Base-by-base conservation (phyloP, 2,113 vertebrate species). In the Elephas maximus region DNA sequence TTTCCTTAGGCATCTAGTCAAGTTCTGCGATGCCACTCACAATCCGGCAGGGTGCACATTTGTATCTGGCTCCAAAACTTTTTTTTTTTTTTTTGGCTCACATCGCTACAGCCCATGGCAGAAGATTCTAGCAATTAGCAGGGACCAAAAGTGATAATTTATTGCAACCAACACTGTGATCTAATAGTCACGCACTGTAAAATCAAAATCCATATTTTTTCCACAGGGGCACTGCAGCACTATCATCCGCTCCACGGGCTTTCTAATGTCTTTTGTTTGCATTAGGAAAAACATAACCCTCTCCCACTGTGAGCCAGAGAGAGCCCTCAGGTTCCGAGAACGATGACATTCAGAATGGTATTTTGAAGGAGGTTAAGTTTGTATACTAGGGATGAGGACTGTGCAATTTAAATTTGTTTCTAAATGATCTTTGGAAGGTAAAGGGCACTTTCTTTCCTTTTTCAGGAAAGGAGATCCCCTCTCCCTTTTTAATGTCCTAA, bases 111-210 rank as follows among this genome's bases (percentile, higher is more conserved):
- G 28, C 79, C 2, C 7, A 91, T 96, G 88, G 95, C 94, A 97
- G 97, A 97, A 97, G 90, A 94, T 76, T 89, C 82, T 93, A 97
- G 96, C 97, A 98, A 98, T 98, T 98, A 98, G 92, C 95, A 85
- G 30, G 12, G 95, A 95, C 96, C 10, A 8, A 28, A 97, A 96
- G 97, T 96, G 97, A 98, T 98, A 97, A 96, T 98, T 97, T 92
- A 97, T 79, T 98, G 98, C 79, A 90, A 88, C 89, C 94, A 91
- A 93, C 95, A 95, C 96, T 97, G 60, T 0, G 48, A 94, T 98
- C 94, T 28, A 94, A 97, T 91, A 91, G 91, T 98, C 92, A 96
- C 65, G 57, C 79, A 79, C 53, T 77, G 80, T 93, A 97, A 97
- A 97, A 97, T 90, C 41, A 63, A 44, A 98, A 97, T 97, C 97